Percentiles rank a stretch among this genome's conserved stretches.
These are phyloP conservation scores for Lordiphosa collinella DNA, from an alignment of 1,140 invertebrate genomes.

Conservation along the genomic window DNA sequence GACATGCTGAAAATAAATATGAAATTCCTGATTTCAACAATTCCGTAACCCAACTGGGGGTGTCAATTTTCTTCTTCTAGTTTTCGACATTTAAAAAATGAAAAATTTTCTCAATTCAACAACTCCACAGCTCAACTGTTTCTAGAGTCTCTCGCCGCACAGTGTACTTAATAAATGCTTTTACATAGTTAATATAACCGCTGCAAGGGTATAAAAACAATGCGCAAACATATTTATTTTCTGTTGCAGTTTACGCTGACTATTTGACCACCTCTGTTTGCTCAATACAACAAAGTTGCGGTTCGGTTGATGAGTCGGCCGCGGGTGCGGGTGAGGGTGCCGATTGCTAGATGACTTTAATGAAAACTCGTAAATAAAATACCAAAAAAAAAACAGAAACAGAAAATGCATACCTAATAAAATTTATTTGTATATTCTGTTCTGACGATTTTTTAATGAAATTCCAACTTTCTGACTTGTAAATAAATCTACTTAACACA, in stretches of 20 bases:
- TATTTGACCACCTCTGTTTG: slow-evolving; percentile 33
- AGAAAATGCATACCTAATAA: slow-evolving; percentile 43
- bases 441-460: slow-evolving; percentile 67
- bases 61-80: no score
- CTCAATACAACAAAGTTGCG: neutral
- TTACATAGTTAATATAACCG: no score
- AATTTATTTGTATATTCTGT: slow-evolving; percentile 55
- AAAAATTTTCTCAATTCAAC: no score
- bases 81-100: no score
- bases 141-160: no score
- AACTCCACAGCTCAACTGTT: no score
- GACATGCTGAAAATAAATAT: no score
- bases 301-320: neutral
- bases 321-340: neutral
- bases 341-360: slow-evolving; percentile 36
- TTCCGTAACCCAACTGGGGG: no score
- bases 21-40: no score
- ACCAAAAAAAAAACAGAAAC: slow-evolving; percentile 1
- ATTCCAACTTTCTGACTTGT: slow-evolving; percentile 47
- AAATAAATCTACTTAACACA: slow-evolving; percentile 1
- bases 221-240: slow-evolving; percentile 5
- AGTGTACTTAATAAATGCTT: no score
- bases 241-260: neutral
- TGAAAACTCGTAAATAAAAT: slow-evolving; percentile 67
- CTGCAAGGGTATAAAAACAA: neutral